Evolutionary conservation across 2,888 invertebrate genomes (phyloP), one percentile per base, ranked within the genome.

Genomic region (Pyrgus malvae): DNA sequence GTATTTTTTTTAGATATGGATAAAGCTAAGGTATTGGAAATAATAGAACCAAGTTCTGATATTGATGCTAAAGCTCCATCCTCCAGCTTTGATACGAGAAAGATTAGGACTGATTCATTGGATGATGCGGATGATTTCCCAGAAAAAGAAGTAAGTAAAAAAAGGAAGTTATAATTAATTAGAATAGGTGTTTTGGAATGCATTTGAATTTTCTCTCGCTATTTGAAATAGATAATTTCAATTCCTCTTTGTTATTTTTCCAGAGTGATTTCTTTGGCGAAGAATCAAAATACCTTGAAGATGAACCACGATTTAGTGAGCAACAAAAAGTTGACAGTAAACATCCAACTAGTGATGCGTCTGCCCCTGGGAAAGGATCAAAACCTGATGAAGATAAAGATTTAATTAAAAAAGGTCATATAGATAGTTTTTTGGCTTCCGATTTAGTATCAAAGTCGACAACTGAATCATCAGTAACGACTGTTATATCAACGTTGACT

Each of bases 71-170:
- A 83, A 74, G 59, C 73, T 29, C 73, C 80, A 2, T 59, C 70
- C 4, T 80, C 88, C 14, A 87, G 85, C 73, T 91, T 89, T 68
- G 91, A 91, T 62, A 62, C 90, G 0, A 80, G 76, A 46, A 91
- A 90, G 74, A 69, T 90, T 19, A 77, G 89, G 37, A 91, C 91
- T 0, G 91, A 91, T 65, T 91, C 91, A 1, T 75, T 91, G 2
- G 91, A 91, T 60, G 91, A 91, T 51, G 91, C 91, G 21, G 91
- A 91, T 63, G 91, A 91, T 62, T 90, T 91, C 50, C 90, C 90
- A 6, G 91, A 91, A 68, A 91, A 85, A 76, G 91, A 91, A 75
- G 91, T 89, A 72, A 56, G 9, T 42, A 23, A 25, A 8, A 0
- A 35, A 35, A 8, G n/a, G 16, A 14, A n/a, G 33, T 35, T 16